Base-by-base conservation (phyloP, 2,888 invertebrate species). In the Clistopyga incitator region DNA sequence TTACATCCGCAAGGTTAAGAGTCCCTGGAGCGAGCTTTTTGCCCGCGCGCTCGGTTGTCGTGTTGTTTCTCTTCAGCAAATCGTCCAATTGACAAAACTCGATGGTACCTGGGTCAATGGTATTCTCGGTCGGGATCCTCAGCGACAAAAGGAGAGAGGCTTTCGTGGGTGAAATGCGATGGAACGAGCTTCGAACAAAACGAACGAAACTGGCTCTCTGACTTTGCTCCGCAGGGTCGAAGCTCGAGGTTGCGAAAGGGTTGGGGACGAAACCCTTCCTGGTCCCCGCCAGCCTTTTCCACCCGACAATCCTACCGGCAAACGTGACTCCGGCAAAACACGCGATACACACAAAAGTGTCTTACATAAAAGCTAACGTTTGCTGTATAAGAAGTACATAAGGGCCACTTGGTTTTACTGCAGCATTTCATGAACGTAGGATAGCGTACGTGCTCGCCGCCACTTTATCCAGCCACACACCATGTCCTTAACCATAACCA, bases 401-500 rank as follows among this genome's bases (percentile, higher is more conserved):
- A 68, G 75, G 64, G 68, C 64, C 34, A 38, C 64, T 75, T 38
- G 64, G 52, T 34, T 75, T 82, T 76, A 70, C 56, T 70, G 47
- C 59, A 50, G 29, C 56, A 71, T 80, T 83, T 83, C 67, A 45
- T 70, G 20, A 47, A 74, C 38, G 59, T 18, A 52, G 29, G 59
- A 15, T 15, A 45, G 18, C 79, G 79, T 82, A 76, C 83, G 79
- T 83, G 79, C 75, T 79, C 34, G 47, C 67, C 59, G 67, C 47
- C 67, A 78, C 52, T 81, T 59, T n/a, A 78, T 56, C 59, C 42
- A 29, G 38, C n/a, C 18, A 59, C 50, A 45, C 38, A 50, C 50
- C 64, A 29, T 59, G 50, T 38, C 42, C 45, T 61, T 45, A 18
- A 13, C 18, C 61, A 45, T 42, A 54, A 64, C 64, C 75, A 54